Evolutionary conservation across 2,888 invertebrate genomes (phyloP).

Genomic region (Cosmia pyralina): DNA sequence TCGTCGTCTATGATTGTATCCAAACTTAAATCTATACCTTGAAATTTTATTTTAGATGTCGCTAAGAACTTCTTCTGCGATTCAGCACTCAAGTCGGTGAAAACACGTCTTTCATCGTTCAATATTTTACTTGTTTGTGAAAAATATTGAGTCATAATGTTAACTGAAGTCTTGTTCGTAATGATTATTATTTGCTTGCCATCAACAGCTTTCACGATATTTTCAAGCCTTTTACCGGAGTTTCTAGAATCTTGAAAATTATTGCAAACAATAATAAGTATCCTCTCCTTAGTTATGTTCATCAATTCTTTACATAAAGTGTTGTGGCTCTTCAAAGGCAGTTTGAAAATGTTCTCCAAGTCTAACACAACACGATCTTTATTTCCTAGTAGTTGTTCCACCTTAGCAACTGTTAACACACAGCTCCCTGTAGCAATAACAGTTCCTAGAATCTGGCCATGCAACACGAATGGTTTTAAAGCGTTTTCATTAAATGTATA

Average conservation of each 20-base stretch:
- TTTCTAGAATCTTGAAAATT: background rate
- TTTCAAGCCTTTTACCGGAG: conserved; percentile 7
- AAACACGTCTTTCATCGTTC: conserved; percentile 14
- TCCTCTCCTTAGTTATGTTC: conserved; percentile 2
- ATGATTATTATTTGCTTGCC: conserved; percentile 20
- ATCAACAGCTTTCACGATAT: conserved; percentile 17
- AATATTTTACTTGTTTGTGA: background rate
- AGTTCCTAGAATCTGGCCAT: conserved; percentile 1
- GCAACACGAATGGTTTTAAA: conserved; percentile 3
- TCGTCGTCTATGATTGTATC: conserved; percentile 28
- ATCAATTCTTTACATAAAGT: conserved; percentile 25
- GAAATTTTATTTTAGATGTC: conserved; percentile 32
- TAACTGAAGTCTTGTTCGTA: conserved; percentile 6
- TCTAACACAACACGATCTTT: conserved; percentile 17
- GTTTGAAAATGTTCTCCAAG: conserved; percentile 29
- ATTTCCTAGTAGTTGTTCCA: conserved; percentile 20
- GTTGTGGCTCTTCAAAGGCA: conserved; percentile 13
- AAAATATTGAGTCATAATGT: conserved; percentile 21
- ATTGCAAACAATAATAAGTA: conserved; percentile 25
- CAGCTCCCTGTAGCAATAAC: conserved; percentile 10
- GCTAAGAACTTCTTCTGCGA: conserved; percentile 32
- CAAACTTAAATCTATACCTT: conserved; percentile 43
- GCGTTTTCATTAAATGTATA: conserved; percentile 22
- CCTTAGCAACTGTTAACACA: conserved; percentile 23
- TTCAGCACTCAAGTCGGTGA: conserved; percentile 36